These are phyloP conservation scores for Cavia porcellus DNA, from an alignment of 2,113 vertebrate genomes.

Conservation along the genomic window DNA sequence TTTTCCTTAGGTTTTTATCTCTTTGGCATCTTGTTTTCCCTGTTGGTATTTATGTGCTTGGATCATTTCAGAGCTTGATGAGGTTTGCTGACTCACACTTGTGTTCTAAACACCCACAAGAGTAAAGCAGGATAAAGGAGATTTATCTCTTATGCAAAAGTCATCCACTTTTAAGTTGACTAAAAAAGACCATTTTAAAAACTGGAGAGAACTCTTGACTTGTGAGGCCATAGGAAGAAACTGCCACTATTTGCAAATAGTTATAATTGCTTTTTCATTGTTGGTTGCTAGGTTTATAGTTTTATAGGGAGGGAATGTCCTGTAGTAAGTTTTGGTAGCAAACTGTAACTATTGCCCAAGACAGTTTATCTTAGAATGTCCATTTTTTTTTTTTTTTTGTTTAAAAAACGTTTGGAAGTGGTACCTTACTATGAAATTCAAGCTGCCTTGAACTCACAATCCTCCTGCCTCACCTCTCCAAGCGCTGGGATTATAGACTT, in stretches of 20 bases:
- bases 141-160: slow-evolving; percentile 37
- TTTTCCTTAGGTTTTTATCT: slow-evolving; percentile 76
- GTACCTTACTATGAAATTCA: neutral
- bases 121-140: slow-evolving; percentile 37
- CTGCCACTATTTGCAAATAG: neutral
- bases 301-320: neutral
- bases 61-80: slow-evolving; percentile 49
- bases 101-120: slow-evolving; percentile 73
- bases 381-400: neutral
- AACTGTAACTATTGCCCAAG: neutral
- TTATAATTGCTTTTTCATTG: slow-evolving; percentile 34
- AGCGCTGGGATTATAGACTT: neutral
- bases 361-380: slow-evolving; percentile 29
- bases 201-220: neutral
- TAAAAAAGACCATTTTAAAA: slow-evolving; percentile 43
- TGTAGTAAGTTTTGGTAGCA: neutral
- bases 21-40: slow-evolving; percentile 27
- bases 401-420: neutral
- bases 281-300: neutral
- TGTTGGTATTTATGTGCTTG: slow-evolving; percentile 53
- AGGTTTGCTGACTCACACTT: slow-evolving; percentile 60
- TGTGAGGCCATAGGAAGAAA: slow-evolving; percentile 35
- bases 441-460: neutral
- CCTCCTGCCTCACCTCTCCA: neutral
- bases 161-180: neutral